Percentiles rank a stretch among this genome's conserved stretches.
These are phyloP conservation scores for Eidolon dupreanum DNA, from an alignment of 2,797 vertebrate species.

Conservation along the genomic window DNA sequence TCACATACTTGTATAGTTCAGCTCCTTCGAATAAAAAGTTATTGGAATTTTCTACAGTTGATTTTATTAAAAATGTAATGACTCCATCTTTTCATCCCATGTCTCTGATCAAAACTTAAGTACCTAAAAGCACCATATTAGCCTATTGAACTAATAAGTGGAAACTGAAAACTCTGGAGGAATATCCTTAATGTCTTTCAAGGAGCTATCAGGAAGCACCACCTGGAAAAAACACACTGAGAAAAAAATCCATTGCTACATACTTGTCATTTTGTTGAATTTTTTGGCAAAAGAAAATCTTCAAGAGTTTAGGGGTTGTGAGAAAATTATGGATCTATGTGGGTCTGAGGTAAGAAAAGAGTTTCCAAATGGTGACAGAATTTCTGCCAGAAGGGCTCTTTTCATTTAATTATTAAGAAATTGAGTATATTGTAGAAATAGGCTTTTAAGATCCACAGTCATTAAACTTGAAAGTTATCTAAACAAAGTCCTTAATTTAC, in stretches of 20 bases:
- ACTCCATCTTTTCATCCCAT: not conserved
- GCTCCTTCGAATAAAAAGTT: not conserved
- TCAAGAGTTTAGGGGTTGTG: not conserved
- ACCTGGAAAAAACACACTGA: slow-evolving; percentile 66
- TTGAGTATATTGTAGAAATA: not conserved
- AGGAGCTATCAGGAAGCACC: slow-evolving; percentile 52
- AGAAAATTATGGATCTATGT: not conserved
- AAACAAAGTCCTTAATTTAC: not conserved
- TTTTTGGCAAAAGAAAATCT: not conserved
- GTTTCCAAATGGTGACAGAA: not conserved
- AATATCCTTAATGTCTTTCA: slow-evolving; percentile 60
- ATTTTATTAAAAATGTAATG: not conserved
- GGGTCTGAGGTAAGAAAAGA: not conserved
- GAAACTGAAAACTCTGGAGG: slow-evolving; percentile 52
- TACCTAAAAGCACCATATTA: not conserved
- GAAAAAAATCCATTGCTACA: not conserved
- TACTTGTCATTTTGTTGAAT: not conserved
- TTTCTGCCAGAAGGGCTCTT: not conserved
- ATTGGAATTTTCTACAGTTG: not conserved
- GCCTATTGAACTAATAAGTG: slow-evolving; percentile 38
- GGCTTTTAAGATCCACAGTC: not conserved
- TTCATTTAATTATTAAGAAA: not conserved
- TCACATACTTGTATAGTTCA: not conserved
- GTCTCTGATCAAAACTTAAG: not conserved
- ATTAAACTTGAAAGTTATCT: not conserved